Evolutionary conservation across 2,113 vertebrate genomes (phyloP), one percentile per base, ranked within the genome.

Genomic region (Pseudorectes ferrugineus): DNA sequence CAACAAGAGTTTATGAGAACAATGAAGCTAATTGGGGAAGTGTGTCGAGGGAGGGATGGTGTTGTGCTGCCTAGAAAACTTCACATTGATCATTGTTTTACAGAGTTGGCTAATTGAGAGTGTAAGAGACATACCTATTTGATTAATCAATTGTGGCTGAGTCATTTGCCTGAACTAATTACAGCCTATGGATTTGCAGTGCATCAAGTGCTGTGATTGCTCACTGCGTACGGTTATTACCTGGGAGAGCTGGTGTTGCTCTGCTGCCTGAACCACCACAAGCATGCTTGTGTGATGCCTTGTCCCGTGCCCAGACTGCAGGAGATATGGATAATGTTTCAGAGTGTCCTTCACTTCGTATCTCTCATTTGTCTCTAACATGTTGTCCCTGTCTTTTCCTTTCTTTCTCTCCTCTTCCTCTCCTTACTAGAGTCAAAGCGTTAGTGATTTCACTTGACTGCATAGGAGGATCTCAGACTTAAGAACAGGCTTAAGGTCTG

Each of bases 401-500:
- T 93, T 91, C 93, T 94, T 90, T 96, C 70, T 95, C 67, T 96
- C n/a, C 51, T 96, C 40, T 95, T 89, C 85, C 88, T 96, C 58
- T 95, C 58, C 87, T 85, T 70, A 91, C 85, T 95, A 95, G 85
- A 92, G 31, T 85, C 66, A 94, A 93, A 89, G 35, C 57, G 0
- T 85, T 94, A 96, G 73, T 89, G 91, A 28, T 94, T 92, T 88
- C 94, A 42, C 82, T 89, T 96, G 85, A 14, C 96, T 85, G 4
- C 85, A 23, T 88, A 94, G 82, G 43, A 89, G 38, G 91, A 93
- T 78, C 78, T 82, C 89, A 94, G 33, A 74, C 74, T 95, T 94
- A 95, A 89, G 14, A 94, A 35, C 95, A 93, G 36, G 90, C 58
- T 74, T 92, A 92, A 96, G 72, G 79, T 55, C 81, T 74, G 75